A percentile compares a stretch with the other conserved stretches of the same genome.
These are phyloP conservation scores for Ctena decussata DNA, from an alignment of 2,888 invertebrate species.

Conservation along the genomic window DNA sequence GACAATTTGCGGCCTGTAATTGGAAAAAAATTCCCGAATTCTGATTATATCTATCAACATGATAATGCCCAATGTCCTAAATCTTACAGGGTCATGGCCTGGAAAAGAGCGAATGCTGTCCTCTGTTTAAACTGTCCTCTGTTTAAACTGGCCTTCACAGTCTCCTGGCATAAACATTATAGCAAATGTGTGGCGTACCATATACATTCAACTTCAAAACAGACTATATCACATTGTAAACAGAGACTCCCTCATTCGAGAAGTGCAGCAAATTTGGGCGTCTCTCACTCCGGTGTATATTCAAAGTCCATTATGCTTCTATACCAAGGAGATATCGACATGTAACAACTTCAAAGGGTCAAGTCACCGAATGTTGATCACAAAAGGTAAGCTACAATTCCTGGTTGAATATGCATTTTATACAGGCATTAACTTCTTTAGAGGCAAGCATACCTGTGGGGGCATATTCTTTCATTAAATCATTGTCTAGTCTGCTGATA, in stretches of 20 bases:
- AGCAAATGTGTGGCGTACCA: constrained; percentile 29
- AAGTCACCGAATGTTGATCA: not conserved
- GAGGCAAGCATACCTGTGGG: no score
- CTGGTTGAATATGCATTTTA: no score
- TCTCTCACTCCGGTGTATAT: not conserved
- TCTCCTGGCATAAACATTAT: constrained; percentile 26
- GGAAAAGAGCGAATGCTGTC: not conserved
- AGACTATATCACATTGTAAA: constrained; percentile 4
- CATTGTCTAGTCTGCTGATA: no score
- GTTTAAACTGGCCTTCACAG: constrained; percentile 15
- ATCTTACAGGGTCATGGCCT: not conserved
- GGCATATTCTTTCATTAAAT: no score
- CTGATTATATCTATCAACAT: constrained; percentile 16
- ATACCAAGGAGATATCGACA: not conserved
- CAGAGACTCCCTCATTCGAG: not conserved
- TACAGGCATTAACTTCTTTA: no score
- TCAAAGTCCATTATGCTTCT: not conserved
- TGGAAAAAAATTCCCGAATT: constrained; percentile 1
- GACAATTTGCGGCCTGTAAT: constrained; percentile 28
- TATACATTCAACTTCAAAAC: constrained; percentile 5
- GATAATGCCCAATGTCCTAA: constrained; percentile 29
- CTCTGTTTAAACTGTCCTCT: no score
- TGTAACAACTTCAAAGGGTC: not conserved
- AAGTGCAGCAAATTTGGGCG: constrained; percentile 6
- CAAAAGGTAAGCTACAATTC: not conserved